Evolutionary conservation across 2,113 vertebrate species (phyloP).

Genomic region (Polyodon spathula): DNA sequence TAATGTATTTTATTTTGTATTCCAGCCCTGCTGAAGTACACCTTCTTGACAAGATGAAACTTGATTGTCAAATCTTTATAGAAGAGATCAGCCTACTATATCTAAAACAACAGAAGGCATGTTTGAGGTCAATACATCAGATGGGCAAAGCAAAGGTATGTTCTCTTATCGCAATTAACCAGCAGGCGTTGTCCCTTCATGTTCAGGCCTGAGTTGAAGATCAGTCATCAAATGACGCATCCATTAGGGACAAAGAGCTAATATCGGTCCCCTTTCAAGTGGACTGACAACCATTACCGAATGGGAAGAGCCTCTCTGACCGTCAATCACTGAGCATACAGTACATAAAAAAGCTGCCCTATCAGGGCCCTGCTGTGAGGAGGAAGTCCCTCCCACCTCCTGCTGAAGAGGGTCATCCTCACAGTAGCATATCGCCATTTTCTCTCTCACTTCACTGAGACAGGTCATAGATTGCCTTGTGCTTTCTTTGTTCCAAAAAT

Average conservation of each 20-base stretch:
- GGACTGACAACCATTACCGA: too few species aligned
- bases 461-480: too few species aligned
- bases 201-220: slow-evolving; percentile 1
- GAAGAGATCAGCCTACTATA: slow-evolving; percentile 52
- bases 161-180: not conserved
- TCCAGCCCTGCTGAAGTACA: slow-evolving; percentile 45
- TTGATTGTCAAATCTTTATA: slow-evolving; percentile 55
- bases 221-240: not conserved
- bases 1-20: slow-evolving; percentile 4
- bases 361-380: too few species aligned
- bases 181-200: not conserved
- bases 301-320: too few species aligned
- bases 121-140: slow-evolving; percentile 40
- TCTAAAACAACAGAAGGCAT: slow-evolving; percentile 39
- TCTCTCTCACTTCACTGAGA: too few species aligned
- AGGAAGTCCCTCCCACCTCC: too few species aligned
- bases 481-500: too few species aligned
- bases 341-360: too few species aligned
- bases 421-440: too few species aligned
- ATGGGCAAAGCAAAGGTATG: slow-evolving; percentile 40
- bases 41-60: slow-evolving; percentile 48
- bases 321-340: too few species aligned
- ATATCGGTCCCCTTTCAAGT: too few species aligned
- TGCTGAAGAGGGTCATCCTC: too few species aligned
- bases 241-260: not conserved